phyloP scores from a whole-genome alignment of 2,888 invertebrate species.

The Folsomia candida region DNA sequence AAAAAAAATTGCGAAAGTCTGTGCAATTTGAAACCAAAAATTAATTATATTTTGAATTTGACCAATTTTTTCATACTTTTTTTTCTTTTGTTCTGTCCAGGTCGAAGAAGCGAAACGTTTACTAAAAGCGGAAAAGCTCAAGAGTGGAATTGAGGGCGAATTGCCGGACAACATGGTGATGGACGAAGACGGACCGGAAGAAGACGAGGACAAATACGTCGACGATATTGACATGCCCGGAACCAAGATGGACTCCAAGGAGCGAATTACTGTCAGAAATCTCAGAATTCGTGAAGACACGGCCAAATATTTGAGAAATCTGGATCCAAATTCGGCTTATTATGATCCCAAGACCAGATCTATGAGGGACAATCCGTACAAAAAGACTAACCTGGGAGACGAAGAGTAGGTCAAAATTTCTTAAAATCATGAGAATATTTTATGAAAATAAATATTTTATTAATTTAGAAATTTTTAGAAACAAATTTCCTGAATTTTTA shows the following conservation, averaged over 20 bases:
- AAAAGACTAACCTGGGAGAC: slow-evolving; percentile 56
- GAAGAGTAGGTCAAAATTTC: slow-evolving; percentile 64
- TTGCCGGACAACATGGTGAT: slow-evolving; percentile 57
- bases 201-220: slow-evolving; percentile 89
- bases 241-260: slow-evolving; percentile 98
- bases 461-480: background rate
- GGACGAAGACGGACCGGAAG: slow-evolving; percentile 70
- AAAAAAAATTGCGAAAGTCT: slow-evolving; percentile 57
- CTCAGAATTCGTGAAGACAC: slow-evolving; percentile 97
- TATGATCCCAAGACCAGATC: slow-evolving; percentile 99
- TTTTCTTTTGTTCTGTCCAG: too few species aligned
- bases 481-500: too few species aligned
- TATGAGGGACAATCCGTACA: slow-evolving; percentile 95
- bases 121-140: slow-evolving; percentile 83
- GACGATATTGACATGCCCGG: slow-evolving; percentile 98
- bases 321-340: slow-evolving; percentile 96
- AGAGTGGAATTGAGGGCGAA: slow-evolving; percentile 55
- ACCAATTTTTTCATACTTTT: too few species aligned
- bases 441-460: too few species aligned
- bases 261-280: slow-evolving; percentile 97
- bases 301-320: slow-evolving; percentile 93
- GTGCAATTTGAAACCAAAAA: slow-evolving; percentile 50
- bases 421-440: too few species aligned
- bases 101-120: slow-evolving; percentile 86
- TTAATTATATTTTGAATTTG: background rate